Percentiles rank a stretch among this genome's conserved stretches.
Conservation (phyloP, 2,888 invertebrate species). For the Therioaphis trifolii region DNA sequence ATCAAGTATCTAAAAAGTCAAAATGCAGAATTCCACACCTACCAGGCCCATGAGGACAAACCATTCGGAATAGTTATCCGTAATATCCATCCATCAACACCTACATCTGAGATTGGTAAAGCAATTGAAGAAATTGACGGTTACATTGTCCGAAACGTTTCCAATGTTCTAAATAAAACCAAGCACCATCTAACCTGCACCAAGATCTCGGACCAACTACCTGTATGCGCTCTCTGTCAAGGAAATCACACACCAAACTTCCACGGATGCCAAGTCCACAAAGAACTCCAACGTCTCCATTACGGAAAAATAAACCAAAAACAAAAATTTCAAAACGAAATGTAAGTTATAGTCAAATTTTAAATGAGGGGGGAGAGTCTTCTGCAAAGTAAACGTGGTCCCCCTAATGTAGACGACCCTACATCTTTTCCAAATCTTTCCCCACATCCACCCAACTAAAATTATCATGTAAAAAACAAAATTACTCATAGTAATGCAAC, state of each 20-base stretch:
- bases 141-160: background rate
- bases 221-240: background rate
- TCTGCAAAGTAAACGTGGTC: too few species aligned
- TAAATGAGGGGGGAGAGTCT: too few species aligned
- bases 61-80: background rate
- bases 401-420: too few species aligned
- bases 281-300: background rate
- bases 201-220: background rate
- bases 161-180: background rate
- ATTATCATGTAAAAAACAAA: too few species aligned
- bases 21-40: background rate
- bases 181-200: background rate
- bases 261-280: slow-evolving; percentile 1
- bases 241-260: background rate
- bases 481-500: too few species aligned
- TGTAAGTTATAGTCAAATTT: too few species aligned
- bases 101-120: background rate
- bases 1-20: background rate
- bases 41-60: background rate
- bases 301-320: background rate
- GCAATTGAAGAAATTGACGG: background rate
- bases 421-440: too few species aligned
- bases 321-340: too few species aligned
- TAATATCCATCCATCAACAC: slow-evolving; percentile 8
- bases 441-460: too few species aligned